phyloP scores from a whole-genome alignment of 1,140 invertebrate genomes.

The Aleiodes sp. region DNA sequence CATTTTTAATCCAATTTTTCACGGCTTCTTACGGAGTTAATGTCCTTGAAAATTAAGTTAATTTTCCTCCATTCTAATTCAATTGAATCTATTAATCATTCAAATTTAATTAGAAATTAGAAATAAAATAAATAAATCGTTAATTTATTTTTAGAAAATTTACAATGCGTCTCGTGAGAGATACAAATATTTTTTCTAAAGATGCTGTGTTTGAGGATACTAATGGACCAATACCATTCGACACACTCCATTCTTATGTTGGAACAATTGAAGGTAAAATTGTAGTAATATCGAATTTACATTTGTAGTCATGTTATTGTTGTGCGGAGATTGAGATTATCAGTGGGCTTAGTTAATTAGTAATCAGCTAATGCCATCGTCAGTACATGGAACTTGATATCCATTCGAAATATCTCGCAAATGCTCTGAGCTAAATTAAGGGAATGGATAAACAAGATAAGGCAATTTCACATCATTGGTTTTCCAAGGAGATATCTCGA shows the following conservation, averaged over 20 bases:
- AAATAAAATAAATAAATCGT: conserved; percentile 19
- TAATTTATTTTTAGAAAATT: conserved; percentile 75
- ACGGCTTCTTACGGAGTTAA: background rate
- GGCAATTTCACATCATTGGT: too few relatives aligned
- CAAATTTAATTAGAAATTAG: conserved; percentile 23
- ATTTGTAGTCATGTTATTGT: too few relatives aligned
- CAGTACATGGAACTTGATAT: too few relatives aligned
- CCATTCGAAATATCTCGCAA: too few relatives aligned
- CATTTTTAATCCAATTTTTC: background rate
- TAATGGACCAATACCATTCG: conserved; percentile 75
- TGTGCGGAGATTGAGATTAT: too few relatives aligned
- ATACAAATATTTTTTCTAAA: conserved; percentile 78
- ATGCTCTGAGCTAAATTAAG: too few relatives aligned
- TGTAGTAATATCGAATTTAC: too few relatives aligned
- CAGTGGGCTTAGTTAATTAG: too few relatives aligned
- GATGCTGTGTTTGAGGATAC: conserved; percentile 84
- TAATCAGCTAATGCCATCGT: too few relatives aligned
- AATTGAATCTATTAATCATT: background rate
- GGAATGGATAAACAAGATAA: too few relatives aligned
- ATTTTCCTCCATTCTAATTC: background rate
- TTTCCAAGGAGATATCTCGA: too few relatives aligned
- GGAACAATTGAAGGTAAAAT: conserved; percentile 81
- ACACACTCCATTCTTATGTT: conserved; percentile 78
- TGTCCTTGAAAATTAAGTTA: background rate
- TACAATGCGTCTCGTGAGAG: conserved; percentile 77